Evolutionary conservation across 2,113 vertebrate species (phyloP).

Genomic region (Hypanus sabinus): DNA sequence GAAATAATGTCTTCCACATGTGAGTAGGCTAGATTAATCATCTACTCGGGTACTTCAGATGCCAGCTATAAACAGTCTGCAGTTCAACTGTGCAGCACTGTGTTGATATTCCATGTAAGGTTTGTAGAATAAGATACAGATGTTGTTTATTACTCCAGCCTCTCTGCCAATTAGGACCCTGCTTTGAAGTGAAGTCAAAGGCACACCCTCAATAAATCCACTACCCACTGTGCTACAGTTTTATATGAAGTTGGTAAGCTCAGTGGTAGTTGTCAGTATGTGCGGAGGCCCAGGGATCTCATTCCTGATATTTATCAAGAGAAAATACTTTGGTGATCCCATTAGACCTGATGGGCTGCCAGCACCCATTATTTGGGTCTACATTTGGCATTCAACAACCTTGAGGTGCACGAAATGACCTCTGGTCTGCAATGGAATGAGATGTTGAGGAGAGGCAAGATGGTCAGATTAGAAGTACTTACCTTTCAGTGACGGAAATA

Average conservation of each 20-base stretch:
- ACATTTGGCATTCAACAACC: background rate
- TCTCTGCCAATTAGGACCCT: slow-evolving; percentile 11
- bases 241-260: background rate
- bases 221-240: background rate
- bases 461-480: background rate
- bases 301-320: background rate
- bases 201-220: background rate
- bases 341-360: background rate
- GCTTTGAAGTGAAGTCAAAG: slow-evolving; percentile 22
- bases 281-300: background rate
- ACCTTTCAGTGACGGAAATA: background rate
- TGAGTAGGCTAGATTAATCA: slow-evolving; percentile 23
- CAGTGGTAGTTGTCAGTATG: background rate
- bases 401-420: background rate
- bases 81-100: slow-evolving; percentile 31
- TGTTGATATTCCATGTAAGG: slow-evolving; percentile 26
- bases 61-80: slow-evolving; percentile 18
- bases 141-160: slow-evolving; percentile 28
- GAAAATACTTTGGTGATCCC: background rate
- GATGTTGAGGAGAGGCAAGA: background rate
- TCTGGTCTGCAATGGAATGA: background rate
- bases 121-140: slow-evolving; percentile 6
- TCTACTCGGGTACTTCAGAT: slow-evolving; percentile 4
- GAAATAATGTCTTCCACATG: slow-evolving; percentile 32
- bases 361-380: background rate